Evolutionary conservation across 1,140 invertebrate genomes (phyloP), one percentile per base, ranked within the genome.

Genomic region (Caenorhabditis briggsae): DNA sequence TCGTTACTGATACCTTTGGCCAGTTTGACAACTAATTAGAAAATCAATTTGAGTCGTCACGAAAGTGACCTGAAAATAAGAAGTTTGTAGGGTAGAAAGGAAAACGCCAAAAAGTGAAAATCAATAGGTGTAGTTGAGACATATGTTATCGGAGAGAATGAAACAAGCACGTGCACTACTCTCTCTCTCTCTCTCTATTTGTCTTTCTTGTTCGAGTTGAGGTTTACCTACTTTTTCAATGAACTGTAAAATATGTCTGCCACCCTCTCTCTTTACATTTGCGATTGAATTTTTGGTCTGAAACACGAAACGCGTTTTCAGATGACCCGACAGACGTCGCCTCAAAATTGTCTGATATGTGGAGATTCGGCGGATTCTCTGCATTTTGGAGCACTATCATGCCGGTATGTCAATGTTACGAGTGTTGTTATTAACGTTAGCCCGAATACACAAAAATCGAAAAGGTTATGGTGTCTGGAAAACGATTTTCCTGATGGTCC

Each of bases 311-410:
- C 18, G 3, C 18, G 1, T 74, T 74, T 74, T n/a, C 65, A 74
- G 65, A 74, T 74, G 65, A 48, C n/a, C 5, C 33, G 65, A 20
- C 41, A 46, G 23, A 16, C 65, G 6, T 46, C 65, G 5, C 11
- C 65, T 1, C 65, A 74, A 18, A 18, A 9, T 6, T 74, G 65
- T 25, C 41, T 74, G 12, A 74, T 74, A 11, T 74, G 65, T 48
- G 65, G 65, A 43, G 65, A 43, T n/a, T 74, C 65, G 0, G 65
- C 65, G 5, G 65, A 74, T 74, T 74, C 65, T 46, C 65, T 74
- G 5, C 65, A 74, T 11, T 74, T 74, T 20, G 65, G 65, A 6
- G 65, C 65, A 43, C 23, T 74, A 12, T 74, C 65, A 43, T 74
- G 65, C 65, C 48, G 65, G 65, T 74, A 43, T 58, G 18, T 58